Evolutionary conservation across 2,113 vertebrate species (phyloP).

Genomic region (Penelope pileata): DNA sequence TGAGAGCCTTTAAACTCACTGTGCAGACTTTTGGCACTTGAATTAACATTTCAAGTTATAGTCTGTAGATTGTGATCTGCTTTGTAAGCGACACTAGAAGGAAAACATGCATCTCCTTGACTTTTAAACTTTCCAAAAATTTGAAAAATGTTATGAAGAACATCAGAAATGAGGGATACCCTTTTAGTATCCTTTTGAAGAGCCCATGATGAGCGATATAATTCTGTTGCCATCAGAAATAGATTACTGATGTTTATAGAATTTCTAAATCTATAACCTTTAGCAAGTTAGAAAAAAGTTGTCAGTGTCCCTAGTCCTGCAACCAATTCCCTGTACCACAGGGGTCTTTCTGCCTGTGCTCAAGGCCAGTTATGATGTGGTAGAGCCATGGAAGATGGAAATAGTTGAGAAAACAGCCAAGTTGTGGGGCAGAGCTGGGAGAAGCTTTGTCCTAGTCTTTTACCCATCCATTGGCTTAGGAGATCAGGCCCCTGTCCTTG

Average conservation of each 20-base stretch:
- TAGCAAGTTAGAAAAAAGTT: neutral
- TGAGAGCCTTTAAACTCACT: neutral
- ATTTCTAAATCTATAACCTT: neutral
- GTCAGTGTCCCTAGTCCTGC: fast-evolving
- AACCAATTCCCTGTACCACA: neutral
- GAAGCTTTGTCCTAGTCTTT: neutral
- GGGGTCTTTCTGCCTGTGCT: neutral
- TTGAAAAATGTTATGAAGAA: neutral
- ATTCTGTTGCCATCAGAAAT: neutral
- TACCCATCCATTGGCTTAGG: neutral
- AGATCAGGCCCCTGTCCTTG: neutral
- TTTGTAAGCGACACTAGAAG: neutral
- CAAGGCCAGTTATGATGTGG: neutral
- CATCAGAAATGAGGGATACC: neutral
- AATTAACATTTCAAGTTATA: neutral
- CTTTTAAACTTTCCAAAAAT: neutral
- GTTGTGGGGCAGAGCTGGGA: neutral
- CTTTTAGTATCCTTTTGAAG: neutral
- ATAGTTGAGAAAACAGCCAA: neutral
- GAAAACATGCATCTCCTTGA: neutral
- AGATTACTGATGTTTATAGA: neutral
- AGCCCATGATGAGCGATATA: neutral
- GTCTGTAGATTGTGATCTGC: neutral
- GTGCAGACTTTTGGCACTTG: neutral
- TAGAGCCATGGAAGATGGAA: neutral